These are phyloP conservation scores for Aeoliscus strigatus DNA, from an alignment of 2,797 vertebrate species.

Conservation along the genomic window DNA sequence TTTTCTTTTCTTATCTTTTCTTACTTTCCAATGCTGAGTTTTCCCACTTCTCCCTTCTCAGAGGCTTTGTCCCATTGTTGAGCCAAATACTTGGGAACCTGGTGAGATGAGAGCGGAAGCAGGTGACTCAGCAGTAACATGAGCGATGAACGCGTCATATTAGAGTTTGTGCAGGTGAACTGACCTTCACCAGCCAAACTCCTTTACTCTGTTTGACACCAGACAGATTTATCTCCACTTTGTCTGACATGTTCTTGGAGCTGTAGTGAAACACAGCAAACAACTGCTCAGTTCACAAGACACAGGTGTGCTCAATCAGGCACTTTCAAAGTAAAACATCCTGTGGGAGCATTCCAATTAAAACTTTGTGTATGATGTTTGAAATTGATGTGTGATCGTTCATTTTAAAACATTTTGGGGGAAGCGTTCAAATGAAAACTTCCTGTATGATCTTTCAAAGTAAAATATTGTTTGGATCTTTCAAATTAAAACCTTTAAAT, in stretches of 20 bases:
- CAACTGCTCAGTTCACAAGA: too few relatives aligned
- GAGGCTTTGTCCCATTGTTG: slow-evolving; percentile 89
- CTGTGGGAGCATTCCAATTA: slow-evolving; percentile 38
- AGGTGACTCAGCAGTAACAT: too few relatives aligned
- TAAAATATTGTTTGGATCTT: too few relatives aligned
- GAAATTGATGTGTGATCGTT: too few relatives aligned
- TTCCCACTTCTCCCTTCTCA: slow-evolving; percentile 92
- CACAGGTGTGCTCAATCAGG: background rate
- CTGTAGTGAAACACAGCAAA: background rate
- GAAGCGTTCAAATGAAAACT: too few relatives aligned
- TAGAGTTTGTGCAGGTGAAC: slow-evolving; percentile 14
- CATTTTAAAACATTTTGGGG: too few relatives aligned
- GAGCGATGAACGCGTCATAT: too few relatives aligned
- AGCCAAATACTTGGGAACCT: slow-evolving; percentile 91
- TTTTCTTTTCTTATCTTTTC: too few relatives aligned
- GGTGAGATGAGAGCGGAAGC: too few relatives aligned
- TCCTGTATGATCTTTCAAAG: too few relatives aligned
- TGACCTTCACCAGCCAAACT: slow-evolving; percentile 76
- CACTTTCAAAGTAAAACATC: slow-evolving; percentile 16
- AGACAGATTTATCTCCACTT: slow-evolving; percentile 59
- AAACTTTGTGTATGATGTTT: too few relatives aligned
- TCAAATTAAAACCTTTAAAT: too few relatives aligned
- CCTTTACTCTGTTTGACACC: slow-evolving; percentile 65
- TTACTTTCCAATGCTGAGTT: slow-evolving; percentile 88
- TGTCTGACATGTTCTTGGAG: slow-evolving; percentile 45